phyloP scores from a whole-genome alignment of 23 tunicate genomes.

The Phallusia fumigata region DNA sequence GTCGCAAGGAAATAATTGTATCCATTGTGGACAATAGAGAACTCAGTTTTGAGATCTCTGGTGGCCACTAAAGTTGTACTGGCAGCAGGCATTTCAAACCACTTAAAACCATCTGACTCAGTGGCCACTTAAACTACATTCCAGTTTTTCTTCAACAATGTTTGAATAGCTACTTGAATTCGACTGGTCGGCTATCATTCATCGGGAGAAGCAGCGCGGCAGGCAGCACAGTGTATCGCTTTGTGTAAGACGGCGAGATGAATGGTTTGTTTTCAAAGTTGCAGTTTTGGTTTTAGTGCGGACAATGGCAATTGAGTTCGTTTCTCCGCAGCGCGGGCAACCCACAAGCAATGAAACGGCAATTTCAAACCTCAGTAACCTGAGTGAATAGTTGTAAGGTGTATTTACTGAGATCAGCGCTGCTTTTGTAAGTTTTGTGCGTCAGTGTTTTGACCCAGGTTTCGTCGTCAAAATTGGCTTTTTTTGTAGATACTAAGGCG shows the following conservation, averaged over 20 bases:
- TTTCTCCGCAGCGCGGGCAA: no score
- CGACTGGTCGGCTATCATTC: constrained; percentile 10
- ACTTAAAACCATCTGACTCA: not conserved
- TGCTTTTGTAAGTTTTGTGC: no score
- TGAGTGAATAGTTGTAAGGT: no score
- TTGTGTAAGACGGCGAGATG: not conserved
- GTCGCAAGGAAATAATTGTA: not conserved
- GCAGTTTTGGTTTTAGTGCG: not conserved
- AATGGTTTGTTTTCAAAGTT: constrained; percentile 5
- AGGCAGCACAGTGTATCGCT: constrained; percentile 1
- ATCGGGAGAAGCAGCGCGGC: not conserved
- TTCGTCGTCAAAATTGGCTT: no score
- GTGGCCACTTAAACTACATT: constrained; percentile 13
- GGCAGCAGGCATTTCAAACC: constrained; percentile 4
- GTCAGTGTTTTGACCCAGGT: no score
- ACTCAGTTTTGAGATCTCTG: not conserved
- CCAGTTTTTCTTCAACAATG: not conserved
- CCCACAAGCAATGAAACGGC: no score
- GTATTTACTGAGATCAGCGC: no score
- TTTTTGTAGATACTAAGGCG: no score
- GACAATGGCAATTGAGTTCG: no score
- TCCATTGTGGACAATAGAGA: constrained; percentile 4
- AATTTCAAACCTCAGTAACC: no score
- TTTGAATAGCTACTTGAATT: constrained; percentile 9
- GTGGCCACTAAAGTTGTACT: constrained; percentile 9